Evolutionary conservation across 2,797 vertebrate genomes (phyloP), one percentile per base, ranked within the genome.

Genomic region (Leptatherina wallacei): DNA sequence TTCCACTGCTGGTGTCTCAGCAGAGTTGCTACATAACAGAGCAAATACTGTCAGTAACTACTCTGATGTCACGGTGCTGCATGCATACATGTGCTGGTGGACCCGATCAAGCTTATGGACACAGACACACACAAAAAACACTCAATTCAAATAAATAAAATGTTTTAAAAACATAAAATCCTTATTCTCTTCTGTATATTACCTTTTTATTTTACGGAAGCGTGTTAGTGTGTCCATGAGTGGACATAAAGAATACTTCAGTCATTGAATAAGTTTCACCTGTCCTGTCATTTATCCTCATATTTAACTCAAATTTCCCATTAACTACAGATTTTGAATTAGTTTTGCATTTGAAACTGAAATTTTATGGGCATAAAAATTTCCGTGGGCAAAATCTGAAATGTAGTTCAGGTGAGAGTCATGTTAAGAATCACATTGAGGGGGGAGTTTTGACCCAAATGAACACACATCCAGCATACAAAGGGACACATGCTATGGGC

Each of bases 1-100:
- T 81, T 82, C 86, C 78, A 80, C 66, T 84, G 57, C 36, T 82
- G 78, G 65, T 66, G 24, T 80, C 83, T 84, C 61, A 61, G 71
- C 63, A 73, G 71, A 86, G 80, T 87, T 71, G 71, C 70, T 36
- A 71, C 63, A 61, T 66, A 78, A 76, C 71, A 82, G 74, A 70
- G 65, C 71, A 82, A 82, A 81, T 83, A 54, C 44, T 22, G 44
- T 49, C 44, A 49, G 44, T 49, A 42, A 32, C 30, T 32, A 66
- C 61, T 65, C 65, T 71, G 81, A 89, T 81, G 61, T 86, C 69
- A 80, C n/a, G 70, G 52, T 56, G 10, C 62, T 71, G 47, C 11
- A 62, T 63, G 44, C 22, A 49, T 71, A 56, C 44, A 60, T 69
- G 58, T 69, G 22, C 67, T 74, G 56, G 54, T 75, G 29, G 55